phyloP scores from a whole-genome alignment of 2,888 invertebrate species.

The Pammene aurita region DNA sequence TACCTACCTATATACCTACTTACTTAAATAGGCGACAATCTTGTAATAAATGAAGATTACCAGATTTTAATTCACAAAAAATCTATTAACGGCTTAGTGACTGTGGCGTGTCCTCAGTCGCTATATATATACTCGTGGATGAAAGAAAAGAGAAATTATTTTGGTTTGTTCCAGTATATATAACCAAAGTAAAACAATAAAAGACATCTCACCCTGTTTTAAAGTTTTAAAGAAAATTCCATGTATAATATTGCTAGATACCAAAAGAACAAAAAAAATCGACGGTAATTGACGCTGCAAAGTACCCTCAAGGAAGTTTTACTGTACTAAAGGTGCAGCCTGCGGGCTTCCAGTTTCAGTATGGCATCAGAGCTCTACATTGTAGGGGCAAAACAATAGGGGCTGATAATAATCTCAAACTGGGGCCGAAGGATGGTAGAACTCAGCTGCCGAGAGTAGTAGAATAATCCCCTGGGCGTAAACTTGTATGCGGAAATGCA shows the following conservation, averaged over 20 bases:
- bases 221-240: neutral
- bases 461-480: neutral
- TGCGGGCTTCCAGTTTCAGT: conserved; percentile 30
- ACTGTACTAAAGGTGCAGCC: conserved; percentile 22
- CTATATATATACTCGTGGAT: too few species aligned
- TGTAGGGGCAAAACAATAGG: conserved; percentile 27
- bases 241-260: neutral
- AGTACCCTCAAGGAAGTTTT: conserved; percentile 19
- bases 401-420: conserved; percentile 20
- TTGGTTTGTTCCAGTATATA: too few species aligned
- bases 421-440: conserved; percentile 4
- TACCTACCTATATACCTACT: too few species aligned
- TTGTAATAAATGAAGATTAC: too few species aligned
- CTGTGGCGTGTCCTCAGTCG: too few species aligned
- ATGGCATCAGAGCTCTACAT: conserved; percentile 7
- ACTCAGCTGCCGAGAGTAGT: neutral
- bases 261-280: neutral
- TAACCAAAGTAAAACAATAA: too few species aligned
- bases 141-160: too few species aligned
- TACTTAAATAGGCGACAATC: too few species aligned
- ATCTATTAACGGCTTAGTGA: too few species aligned
- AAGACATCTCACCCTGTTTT: too few species aligned
- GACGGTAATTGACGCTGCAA: neutral
- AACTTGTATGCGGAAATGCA: neutral
- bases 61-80: too few species aligned